Evolutionary conservation across 2,113 vertebrate genomes (phyloP), one percentile per base, ranked within the genome.

Genomic region (Riparia riparia): DNA sequence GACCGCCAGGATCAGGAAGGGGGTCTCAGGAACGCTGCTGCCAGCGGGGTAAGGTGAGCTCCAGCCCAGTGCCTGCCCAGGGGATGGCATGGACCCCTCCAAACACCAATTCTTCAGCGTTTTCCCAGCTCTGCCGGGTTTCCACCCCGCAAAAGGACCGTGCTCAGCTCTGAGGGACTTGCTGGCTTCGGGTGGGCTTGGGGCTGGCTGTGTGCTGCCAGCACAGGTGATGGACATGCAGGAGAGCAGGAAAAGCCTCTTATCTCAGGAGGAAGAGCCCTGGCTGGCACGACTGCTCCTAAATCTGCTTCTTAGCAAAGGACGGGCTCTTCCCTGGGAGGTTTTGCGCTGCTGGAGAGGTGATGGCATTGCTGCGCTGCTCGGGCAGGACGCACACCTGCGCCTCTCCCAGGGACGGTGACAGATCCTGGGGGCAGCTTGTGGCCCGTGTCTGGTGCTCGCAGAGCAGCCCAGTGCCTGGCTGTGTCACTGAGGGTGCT

Each of bases 391-490:
- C 76, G 39, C 70, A 0, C 39, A 1, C 28, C 51, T 63, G 68
- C 49, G 3, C 56, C 66, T 42, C 57, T 61, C 45, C 63, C 72
- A 8, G 60, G 10, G n/a, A 1, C 0, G 54, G 31, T 32, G 94
- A 7, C 31, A 26, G 17, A 3, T 10, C 63, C 45, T 2, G 50
- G 69, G 86, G 41, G 45, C 37, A 5, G 5, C 3, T 21, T 2
- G 2, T 8, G 73, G 25, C 63, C 6, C 0, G 76, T 70, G 14
- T 6, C 70, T 47, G n/a, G 58, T 54, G 63, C 25, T 2, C 6
- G 11, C 0, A 41, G 51, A 12, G 1, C 12, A 28, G 39, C 5
- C 0, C 41, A 1, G 54, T 1, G 17, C 68, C 61, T 19, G 28
- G 88, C 92, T 12, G 54, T 25, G 87, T 77, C 7, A 9, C 68